Percentiles rank a stretch among this genome's conserved stretches.
phyloP scores from a whole-genome alignment of 2,888 invertebrate genomes.

The Philereme transversata region DNA sequence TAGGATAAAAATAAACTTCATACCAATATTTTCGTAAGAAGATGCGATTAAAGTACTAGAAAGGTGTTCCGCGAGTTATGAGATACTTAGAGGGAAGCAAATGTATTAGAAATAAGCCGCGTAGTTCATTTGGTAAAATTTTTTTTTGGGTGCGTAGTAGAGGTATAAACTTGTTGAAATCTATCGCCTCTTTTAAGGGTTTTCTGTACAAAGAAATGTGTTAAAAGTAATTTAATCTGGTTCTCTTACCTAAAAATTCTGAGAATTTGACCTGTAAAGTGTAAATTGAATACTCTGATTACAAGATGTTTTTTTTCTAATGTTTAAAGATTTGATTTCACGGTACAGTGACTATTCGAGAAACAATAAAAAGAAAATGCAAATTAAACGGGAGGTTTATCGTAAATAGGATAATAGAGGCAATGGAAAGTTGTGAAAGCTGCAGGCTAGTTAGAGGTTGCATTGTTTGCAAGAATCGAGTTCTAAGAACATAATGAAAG shows the following conservation, averaged over 20 bases:
- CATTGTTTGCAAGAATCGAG: neutral
- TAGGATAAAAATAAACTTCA: slow-evolving; percentile 38
- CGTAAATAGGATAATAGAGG: slow-evolving; percentile 21
- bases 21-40: slow-evolving; percentile 35
- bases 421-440: slow-evolving; percentile 13
- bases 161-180: too few species aligned
- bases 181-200: too few species aligned
- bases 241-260: too few species aligned
- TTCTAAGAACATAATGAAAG: neutral
- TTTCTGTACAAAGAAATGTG: too few species aligned
- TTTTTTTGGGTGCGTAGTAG: too few species aligned
- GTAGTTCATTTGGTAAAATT: too few species aligned
- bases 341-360: slow-evolving; percentile 25
- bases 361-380: slow-evolving; percentile 33
- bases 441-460: neutral
- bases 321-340: too few species aligned
- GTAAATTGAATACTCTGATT: too few species aligned
- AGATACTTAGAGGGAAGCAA: slow-evolving; percentile 28
- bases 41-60: slow-evolving; percentile 30
- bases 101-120: slow-evolving; percentile 24
- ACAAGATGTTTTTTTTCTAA: too few species aligned
- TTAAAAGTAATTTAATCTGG: too few species aligned
- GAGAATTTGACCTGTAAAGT: too few species aligned
- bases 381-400: slow-evolving; percentile 29
- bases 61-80: slow-evolving; percentile 31